Evolutionary conservation across 2,888 invertebrate species (phyloP).

Genomic region (Lasioglossum lativentre): DNA sequence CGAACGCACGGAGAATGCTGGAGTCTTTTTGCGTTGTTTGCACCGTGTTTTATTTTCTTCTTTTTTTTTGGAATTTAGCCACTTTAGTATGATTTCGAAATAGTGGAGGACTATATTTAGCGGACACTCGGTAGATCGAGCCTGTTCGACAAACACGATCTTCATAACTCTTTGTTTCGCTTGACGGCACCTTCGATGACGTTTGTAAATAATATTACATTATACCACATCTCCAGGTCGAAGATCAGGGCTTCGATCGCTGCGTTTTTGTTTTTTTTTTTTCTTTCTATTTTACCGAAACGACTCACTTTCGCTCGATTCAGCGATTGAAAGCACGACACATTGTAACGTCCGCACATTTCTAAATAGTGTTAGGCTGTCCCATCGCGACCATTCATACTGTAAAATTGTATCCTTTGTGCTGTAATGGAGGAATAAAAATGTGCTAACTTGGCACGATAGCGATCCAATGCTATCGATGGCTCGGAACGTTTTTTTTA

Average conservation of each 20-base stretch:
- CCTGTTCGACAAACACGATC: conserved; percentile 44
- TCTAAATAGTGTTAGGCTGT: neutral
- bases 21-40: conserved; percentile 9
- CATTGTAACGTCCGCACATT: neutral
- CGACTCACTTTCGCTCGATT: conserved; percentile 44
- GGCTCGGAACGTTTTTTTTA: neutral
- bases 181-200: conserved; percentile 55
- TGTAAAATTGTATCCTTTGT: neutral
- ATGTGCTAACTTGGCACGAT: neutral
- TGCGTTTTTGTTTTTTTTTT: conserved; percentile 17
- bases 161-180: conserved; percentile 41
- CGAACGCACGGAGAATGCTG: conserved; percentile 15
- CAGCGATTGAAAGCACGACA: conserved; percentile 26
- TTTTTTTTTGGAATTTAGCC: conserved; percentile 20
- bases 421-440: neutral
- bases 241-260: conserved; percentile 66
- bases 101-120: conserved; percentile 34
- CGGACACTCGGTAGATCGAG: conserved; percentile 41
- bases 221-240: conserved; percentile 56
- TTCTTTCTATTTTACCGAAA: neutral
- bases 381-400: neutral
- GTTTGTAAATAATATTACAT: conserved; percentile 59
- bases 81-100: conserved; percentile 25
- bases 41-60: neutral
- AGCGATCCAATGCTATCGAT: neutral